Percentiles rank a stretch among this genome's conserved stretches.
Evolutionary conservation across 1,140 invertebrate genomes (phyloP).

Genomic region (Lepeophtheirus salmonis): DNA sequence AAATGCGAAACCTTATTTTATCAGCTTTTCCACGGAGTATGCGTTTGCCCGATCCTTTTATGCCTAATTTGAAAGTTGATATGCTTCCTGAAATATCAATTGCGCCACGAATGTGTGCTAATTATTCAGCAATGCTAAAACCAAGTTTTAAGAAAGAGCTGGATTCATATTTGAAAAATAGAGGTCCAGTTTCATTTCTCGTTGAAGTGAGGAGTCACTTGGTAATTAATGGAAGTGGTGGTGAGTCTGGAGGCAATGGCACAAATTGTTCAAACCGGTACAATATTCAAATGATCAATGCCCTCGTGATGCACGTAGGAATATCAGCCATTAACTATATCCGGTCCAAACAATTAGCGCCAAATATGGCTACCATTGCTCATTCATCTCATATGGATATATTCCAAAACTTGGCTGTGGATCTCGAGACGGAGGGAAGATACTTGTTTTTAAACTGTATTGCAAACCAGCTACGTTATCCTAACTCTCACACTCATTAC

Average conservation of each 20-base stretch:
- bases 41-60: slow-evolving; percentile 93
- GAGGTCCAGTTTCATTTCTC: slow-evolving; percentile 85
- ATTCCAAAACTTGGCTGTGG: slow-evolving; percentile 93
- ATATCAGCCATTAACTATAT: slow-evolving; percentile 82
- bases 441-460: slow-evolving; percentile 96
- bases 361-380: slow-evolving; percentile 85
- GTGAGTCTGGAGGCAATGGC: not conserved
- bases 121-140: slow-evolving; percentile 69
- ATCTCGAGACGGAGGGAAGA: slow-evolving; percentile 82
- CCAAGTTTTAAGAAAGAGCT: slow-evolving; percentile 78
- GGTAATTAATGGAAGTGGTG: not conserved
- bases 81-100: slow-evolving; percentile 62
- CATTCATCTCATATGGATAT: slow-evolving; percentile 98
- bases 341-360: slow-evolving; percentile 61
- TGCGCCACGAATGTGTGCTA: slow-evolving; percentile 68
- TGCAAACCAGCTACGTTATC: slow-evolving; percentile 92
- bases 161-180: slow-evolving; percentile 83
- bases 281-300: slow-evolving; percentile 90
- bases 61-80: slow-evolving; percentile 77
- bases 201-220: slow-evolving; percentile 73
- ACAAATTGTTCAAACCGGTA: slow-evolving; percentile 56
- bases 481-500: slow-evolving; percentile 98
- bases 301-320: slow-evolving; percentile 88
- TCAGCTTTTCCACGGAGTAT: slow-evolving; percentile 95
- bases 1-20: slow-evolving; percentile 88